These are phyloP conservation scores for Microctonus brassicae DNA, from an alignment of 2,888 invertebrate species.

Conservation along the genomic window DNA sequence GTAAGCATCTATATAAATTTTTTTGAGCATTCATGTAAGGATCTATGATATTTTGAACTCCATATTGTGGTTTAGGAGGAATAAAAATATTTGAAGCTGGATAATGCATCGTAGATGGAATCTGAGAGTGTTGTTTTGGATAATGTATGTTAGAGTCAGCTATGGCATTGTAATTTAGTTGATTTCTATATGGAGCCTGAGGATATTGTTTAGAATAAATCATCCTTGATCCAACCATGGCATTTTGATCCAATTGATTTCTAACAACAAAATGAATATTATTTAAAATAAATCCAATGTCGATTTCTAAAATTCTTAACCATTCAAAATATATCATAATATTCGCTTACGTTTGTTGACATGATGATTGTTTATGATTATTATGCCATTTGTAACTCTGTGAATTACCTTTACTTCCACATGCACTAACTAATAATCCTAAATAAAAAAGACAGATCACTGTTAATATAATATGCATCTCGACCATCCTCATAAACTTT, in stretches of 20 bases:
- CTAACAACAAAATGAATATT: not conserved
- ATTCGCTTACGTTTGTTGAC: not conserved
- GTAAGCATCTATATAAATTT: not conserved
- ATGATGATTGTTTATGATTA: not conserved
- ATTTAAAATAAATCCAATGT: not conserved
- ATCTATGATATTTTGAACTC: not conserved
- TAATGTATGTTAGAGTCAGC: no score
- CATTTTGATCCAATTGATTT: not conserved
- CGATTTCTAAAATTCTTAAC: not conserved
- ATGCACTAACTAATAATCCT: not conserved
- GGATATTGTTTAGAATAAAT: no score
- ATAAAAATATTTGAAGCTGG: not conserved
- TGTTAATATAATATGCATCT: not conserved
- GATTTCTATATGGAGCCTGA: no score
- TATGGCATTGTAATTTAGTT: no score
- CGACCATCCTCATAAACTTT: not conserved
- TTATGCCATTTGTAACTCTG: no score
- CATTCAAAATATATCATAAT: not conserved
- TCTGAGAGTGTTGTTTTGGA: no score
- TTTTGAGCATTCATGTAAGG: not conserved
- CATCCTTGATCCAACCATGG: no score
- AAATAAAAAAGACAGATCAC: not conserved
- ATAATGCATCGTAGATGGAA: not conserved
- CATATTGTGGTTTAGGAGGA: not conserved
- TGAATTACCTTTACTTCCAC: no score